Percentiles rank a stretch among this genome's conserved stretches.
Conservation (phyloP, 2,113 vertebrate species). For the Tychaedon coryphoeus region DNA sequence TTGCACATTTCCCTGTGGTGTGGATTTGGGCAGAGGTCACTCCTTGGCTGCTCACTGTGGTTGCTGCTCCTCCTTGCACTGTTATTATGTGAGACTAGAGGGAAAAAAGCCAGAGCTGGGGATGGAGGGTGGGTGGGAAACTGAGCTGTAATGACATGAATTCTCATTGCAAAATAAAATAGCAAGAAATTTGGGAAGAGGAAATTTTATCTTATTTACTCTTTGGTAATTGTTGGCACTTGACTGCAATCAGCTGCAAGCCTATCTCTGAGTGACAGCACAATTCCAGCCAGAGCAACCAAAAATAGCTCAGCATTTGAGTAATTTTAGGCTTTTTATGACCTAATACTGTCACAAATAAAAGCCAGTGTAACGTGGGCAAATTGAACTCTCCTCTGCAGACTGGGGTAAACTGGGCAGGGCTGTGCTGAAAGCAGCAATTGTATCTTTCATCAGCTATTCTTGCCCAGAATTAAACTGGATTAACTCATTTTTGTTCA, state of each 20-base stretch:
- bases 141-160: not conserved
- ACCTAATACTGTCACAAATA: not conserved
- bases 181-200: not conserved
- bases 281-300: not conserved
- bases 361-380: not conserved
- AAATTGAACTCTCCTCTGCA: not conserved
- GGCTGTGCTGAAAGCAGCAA: not conserved
- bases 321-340: not conserved
- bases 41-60: not conserved
- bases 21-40: not conserved
- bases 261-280: not conserved
- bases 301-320: not conserved
- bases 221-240: not conserved
- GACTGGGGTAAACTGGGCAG: not conserved
- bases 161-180: not conserved
- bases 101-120: not conserved
- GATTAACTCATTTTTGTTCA: not conserved
- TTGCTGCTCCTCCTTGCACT: not conserved
- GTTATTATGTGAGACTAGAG: not conserved
- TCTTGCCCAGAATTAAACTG: not conserved
- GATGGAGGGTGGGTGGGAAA: not conserved
- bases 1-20: not conserved
- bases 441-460: not conserved
- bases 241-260: slow-evolving; percentile 2
- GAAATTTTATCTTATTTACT: slow-evolving; percentile 23